A percentile compares a stretch with the other conserved stretches of the same genome.
These are phyloP conservation scores for Platycercus adscitus DNA, from an alignment of 2,113 vertebrate genomes.

Conservation along the genomic window DNA sequence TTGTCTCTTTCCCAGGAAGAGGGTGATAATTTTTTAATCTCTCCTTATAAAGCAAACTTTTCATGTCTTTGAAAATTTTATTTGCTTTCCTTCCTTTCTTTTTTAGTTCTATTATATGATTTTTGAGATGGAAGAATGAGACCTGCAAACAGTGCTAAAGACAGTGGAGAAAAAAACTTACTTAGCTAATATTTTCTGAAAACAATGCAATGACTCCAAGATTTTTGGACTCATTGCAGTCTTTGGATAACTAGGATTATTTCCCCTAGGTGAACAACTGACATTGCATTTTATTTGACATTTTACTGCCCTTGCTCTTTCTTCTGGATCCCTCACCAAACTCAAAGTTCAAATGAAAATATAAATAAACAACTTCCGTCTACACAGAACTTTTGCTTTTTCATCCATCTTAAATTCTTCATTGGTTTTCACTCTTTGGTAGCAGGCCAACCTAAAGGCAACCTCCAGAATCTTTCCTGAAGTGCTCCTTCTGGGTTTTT, in stretches of 20 bases:
- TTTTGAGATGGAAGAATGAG: background rate
- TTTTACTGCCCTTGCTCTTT: background rate
- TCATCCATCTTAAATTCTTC: background rate
- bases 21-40: background rate
- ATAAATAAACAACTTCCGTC: background rate
- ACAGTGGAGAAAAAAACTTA: background rate
- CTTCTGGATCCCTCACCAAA: background rate
- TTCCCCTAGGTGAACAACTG: background rate
- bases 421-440: background rate
- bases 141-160: background rate
- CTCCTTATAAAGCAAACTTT: rapidly evolving
- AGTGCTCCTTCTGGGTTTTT: rapidly evolving
- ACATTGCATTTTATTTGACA: background rate
- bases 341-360: background rate
- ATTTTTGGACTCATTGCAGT: background rate
- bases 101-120: background rate
- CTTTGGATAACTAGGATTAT: background rate
- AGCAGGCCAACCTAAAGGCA: background rate
- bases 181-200: background rate
- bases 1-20: background rate
- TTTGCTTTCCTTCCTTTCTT: background rate
- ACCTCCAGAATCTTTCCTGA: background rate
- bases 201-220: background rate
- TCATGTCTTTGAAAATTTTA: background rate
- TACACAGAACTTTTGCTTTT: background rate